Evolutionary conservation across 2,113 vertebrate genomes (phyloP).

Genomic region (Catharus fuscescens): DNA sequence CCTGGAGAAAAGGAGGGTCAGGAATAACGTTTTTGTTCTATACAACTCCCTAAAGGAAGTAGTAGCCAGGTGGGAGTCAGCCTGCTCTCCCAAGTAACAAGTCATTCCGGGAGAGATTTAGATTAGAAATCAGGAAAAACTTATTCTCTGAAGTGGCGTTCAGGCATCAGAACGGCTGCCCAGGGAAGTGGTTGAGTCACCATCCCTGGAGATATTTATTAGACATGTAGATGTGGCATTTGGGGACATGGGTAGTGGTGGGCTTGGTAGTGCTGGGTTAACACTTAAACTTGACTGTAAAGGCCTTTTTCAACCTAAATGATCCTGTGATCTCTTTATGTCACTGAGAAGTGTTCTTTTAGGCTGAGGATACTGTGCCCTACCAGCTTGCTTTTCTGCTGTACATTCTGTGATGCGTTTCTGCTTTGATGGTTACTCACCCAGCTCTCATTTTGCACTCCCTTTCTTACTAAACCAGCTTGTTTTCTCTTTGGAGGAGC

Average conservation of each 20-base stretch:
- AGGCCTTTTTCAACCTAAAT: neutral
- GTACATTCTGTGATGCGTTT: accelerated
- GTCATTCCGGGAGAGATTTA: neutral
- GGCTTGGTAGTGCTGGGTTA: neutral
- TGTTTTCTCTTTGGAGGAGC: neutral
- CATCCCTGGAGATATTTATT: neutral
- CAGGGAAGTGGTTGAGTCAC: neutral
- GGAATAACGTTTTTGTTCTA: neutral
- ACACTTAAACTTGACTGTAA: neutral
- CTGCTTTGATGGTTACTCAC: neutral
- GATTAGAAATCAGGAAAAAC: neutral
- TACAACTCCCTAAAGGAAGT: neutral
- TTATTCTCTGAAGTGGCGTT: neutral
- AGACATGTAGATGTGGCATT: neutral
- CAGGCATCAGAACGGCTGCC: neutral
- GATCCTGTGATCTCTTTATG: neutral
- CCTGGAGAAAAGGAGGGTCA: neutral
- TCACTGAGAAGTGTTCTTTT: neutral
- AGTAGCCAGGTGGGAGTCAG: neutral
- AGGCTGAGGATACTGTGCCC: accelerated
- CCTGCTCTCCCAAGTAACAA: neutral
- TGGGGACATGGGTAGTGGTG: neutral
- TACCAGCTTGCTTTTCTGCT: neutral
- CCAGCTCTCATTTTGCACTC: neutral
- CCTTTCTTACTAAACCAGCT: neutral